A percentile compares a stretch with the other conserved stretches of the same genome.
phyloP scores from a whole-genome alignment of 2,113 vertebrate species.

The Chelonoidis abingdonii region DNA sequence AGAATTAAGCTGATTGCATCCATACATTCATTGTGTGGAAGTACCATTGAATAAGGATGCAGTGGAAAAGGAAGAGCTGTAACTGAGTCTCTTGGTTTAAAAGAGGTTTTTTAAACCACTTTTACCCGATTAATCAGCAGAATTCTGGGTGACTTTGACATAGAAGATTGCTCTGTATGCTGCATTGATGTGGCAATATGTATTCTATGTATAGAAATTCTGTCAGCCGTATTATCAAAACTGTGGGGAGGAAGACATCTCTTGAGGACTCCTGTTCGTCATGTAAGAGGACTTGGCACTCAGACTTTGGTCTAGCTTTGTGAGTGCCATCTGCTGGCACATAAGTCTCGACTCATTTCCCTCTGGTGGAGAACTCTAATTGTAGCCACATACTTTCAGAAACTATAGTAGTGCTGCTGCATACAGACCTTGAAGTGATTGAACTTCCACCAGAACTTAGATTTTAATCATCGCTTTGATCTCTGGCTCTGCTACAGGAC shows the following conservation, averaged over 20 bases:
- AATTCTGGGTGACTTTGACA: not conserved
- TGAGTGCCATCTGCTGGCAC: slow-evolving; percentile 48
- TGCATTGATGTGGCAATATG: not conserved
- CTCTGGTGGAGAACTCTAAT: slow-evolving; percentile 32
- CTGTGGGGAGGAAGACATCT: not conserved
- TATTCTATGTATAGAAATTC: not conserved
- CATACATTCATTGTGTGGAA: slow-evolving; percentile 14
- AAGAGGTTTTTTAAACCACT: slow-evolving; percentile 3
- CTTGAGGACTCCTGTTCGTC: not conserved
- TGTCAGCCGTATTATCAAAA: not conserved
- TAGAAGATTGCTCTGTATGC: not conserved
- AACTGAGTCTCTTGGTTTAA: not conserved
- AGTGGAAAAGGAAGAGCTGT: not conserved
- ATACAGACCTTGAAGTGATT: slow-evolving; percentile 73
- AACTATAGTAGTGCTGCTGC: slow-evolving; percentile 57
- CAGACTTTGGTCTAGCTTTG: slow-evolving; percentile 39
- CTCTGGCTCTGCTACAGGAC: slow-evolving; percentile 60
- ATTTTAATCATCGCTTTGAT: slow-evolving; percentile 77
- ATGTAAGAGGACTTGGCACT: slow-evolving; percentile 17
- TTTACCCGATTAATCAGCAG: not conserved
- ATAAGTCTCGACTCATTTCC: slow-evolving; percentile 43
- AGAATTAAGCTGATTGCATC: slow-evolving; percentile 50
- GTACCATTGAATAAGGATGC: slow-evolving; percentile 35
- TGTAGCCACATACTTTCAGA: slow-evolving; percentile 30
- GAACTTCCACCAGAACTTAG: slow-evolving; percentile 66